phyloP scores from a whole-genome alignment of 2,113 vertebrate genomes.

The Ailuropoda melanoleuca region DNA sequence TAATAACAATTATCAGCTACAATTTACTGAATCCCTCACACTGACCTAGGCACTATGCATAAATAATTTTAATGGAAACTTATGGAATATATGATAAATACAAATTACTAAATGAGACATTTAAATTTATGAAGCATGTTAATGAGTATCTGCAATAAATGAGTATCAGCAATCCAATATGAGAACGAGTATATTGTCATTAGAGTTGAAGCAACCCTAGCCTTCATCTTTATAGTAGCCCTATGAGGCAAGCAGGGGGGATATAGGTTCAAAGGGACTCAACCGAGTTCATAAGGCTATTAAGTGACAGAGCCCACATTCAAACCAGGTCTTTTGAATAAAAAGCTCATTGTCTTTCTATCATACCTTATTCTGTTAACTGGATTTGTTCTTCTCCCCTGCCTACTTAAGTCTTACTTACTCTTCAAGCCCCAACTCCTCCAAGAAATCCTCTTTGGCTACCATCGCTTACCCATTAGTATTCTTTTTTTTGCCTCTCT shows the following conservation, averaged over 20 bases:
- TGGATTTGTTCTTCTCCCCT: not conserved
- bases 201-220: not conserved
- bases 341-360: not conserved
- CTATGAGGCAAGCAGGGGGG: not conserved
- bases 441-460: not conserved
- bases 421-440: not conserved
- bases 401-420: not conserved
- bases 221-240: not conserved
- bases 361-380: not conserved
- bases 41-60: not conserved
- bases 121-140: constrained; percentile 20
- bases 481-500: not conserved
- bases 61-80: not conserved
- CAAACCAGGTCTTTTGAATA: constrained; percentile 11
- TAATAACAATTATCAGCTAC: not conserved
- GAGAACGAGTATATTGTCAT: not conserved
- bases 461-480: not conserved
- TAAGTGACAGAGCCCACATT: not conserved
- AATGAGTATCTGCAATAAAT: not conserved
- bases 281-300: not conserved
- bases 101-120: not conserved
- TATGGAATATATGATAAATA: constrained; percentile 6
- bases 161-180: not conserved
- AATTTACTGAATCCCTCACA: not conserved
- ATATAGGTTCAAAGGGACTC: not conserved